Percentiles rank a stretch among this genome's conserved stretches.
phyloP scores from a whole-genome alignment of 2,113 vertebrate genomes.

The Setophaga petechia region DNA sequence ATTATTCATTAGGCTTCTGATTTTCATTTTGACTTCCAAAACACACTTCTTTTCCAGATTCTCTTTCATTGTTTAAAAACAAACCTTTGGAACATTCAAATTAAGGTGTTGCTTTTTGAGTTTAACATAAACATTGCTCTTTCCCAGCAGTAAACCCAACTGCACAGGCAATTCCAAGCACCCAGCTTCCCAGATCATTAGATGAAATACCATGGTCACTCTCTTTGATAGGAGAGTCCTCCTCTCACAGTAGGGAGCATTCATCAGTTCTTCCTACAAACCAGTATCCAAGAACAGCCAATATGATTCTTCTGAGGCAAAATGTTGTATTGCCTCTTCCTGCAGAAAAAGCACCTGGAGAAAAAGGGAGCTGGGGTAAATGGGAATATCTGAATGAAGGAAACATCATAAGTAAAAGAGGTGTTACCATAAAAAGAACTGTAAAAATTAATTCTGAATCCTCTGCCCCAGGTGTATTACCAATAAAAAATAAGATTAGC shows the following conservation, averaged over 20 bases:
- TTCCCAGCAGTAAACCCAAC: neutral
- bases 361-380: neutral
- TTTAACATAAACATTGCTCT: neutral
- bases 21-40: constrained; percentile 27
- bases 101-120: neutral
- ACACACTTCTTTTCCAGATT: neutral
- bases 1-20: neutral
- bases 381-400: neutral
- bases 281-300: neutral
- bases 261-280: neutral
- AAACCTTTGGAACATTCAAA: neutral
- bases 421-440: neutral
- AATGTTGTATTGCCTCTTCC: neutral
- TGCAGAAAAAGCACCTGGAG: neutral
- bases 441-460: neutral
- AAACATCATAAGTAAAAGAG: neutral
- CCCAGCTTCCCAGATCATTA: neutral
- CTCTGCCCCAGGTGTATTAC: neutral
- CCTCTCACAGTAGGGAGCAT: neutral
- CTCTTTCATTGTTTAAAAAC: neutral
- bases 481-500: neutral
- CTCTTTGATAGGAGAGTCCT: neutral
- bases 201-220: neutral
- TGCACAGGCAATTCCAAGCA: neutral
- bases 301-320: neutral